Percentiles rank a stretch among this genome's conserved stretches.
phyloP scores from a whole-genome alignment of 1,140 invertebrate genomes.

The Holotrichia oblita region DNA sequence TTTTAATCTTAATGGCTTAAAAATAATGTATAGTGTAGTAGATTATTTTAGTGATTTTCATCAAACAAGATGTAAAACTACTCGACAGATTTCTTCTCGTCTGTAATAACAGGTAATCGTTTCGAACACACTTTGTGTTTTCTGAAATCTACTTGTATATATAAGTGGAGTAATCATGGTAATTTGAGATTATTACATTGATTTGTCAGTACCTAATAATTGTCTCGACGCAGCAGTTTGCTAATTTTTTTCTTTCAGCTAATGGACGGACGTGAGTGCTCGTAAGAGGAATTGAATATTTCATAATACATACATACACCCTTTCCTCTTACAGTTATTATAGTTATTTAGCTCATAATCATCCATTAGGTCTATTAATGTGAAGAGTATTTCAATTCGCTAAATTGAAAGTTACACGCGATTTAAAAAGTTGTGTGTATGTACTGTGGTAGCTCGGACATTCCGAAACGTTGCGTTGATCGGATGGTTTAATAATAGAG shows the following conservation, averaged over 20 bases:
- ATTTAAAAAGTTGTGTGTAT: not conserved
- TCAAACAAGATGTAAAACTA: no score
- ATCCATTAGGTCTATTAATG: slow-evolving; percentile 13
- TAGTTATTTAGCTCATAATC: slow-evolving; percentile 20
- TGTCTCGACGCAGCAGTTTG: not conserved
- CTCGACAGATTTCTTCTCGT: no score
- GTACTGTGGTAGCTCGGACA: not conserved
- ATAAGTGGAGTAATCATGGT: not conserved
- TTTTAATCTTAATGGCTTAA: no score
- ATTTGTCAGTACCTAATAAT: not conserved
- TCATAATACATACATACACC: slow-evolving; percentile 9
- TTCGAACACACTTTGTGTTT: no score
- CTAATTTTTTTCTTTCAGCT: not conserved
- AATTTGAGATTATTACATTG: not conserved
- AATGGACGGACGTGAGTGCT: slow-evolving; percentile 4
- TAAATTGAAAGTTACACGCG: slow-evolving; percentile 34
- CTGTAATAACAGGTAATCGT: no score
- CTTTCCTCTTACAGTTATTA: not conserved
- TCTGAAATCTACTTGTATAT: no score
- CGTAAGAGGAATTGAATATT: not conserved
- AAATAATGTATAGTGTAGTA: no score
- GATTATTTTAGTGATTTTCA: no score
- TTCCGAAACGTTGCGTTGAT: slow-evolving; percentile 8
- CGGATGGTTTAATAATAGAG: slow-evolving; percentile 23
- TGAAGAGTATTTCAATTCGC: slow-evolving; percentile 23